Base-by-base conservation (phyloP, 92 coral and sea anemone species). In the Phymanthus crucifer region DNA sequence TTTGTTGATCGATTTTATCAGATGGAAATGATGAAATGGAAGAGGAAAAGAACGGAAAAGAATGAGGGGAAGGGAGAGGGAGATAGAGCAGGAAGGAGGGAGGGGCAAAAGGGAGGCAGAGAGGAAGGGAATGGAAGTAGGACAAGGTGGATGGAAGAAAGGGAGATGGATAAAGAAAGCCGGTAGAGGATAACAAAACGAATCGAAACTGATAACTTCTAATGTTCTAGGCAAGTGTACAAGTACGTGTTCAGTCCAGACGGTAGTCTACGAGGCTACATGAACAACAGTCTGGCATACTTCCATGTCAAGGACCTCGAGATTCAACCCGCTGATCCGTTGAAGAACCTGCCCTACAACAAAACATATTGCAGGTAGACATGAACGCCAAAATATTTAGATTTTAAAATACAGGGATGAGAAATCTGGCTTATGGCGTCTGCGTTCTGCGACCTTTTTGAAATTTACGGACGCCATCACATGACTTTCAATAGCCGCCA, bases 201-300 rank as follows among this genome's bases (percentile, higher is more conserved):
- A 14, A 50, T 4, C 10, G 4, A 14, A 50, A 21, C 3, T 48
- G 6, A 5, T 14, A 14, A 14, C 23, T 10, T 14, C 14, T 23
- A 54, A 24, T 40, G 33, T 85, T 68, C 9, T 70, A 92, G 97
- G 81, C 74, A 83, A 74, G 98, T 95, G 1, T 95, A 95, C 86
- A 82, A 86, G 79, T 75, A 89, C 61, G 91, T 89, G 16, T 95
- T 88, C 82, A 95, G 98, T 74, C 83, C 90, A 0, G 98, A 93
- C 45, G 95, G 97, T 0, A 88, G 87, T n/a, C 33, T 95, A 16
- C 84, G 80, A 32, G 98, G 98, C 40, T 95, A 95, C 36, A 90
- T 95, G 27, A 89, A 95, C 73, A 93, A 93, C 88, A 92, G 95
- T 76, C 89, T 95, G 57, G 88, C 98, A n/a, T 90, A 86, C 87